A percentile compares a stretch with the other conserved stretches of the same genome.
These are phyloP conservation scores for Bos javanicus DNA, from an alignment of 2,113 vertebrate genomes.

Conservation along the genomic window DNA sequence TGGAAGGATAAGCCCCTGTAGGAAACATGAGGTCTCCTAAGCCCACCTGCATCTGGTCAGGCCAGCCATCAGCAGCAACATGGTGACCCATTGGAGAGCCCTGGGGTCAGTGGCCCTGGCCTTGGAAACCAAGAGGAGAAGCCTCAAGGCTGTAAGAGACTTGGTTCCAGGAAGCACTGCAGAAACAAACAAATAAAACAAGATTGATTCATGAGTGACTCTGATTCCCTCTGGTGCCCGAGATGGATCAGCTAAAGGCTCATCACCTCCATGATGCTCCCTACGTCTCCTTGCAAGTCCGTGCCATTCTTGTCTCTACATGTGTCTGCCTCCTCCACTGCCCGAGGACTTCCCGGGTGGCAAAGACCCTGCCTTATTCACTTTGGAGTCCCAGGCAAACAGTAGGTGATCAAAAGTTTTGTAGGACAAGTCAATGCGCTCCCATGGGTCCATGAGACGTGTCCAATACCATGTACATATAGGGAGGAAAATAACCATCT, in stretches of 20 bases:
- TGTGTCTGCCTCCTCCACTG: background rate
- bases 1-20: background rate
- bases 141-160: background rate
- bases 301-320: background rate
- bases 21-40: background rate
- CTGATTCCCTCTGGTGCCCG: background rate
- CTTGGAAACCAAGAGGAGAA: background rate
- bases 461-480: too few species aligned
- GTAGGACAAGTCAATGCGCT: background rate
- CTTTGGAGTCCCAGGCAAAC: background rate
- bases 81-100: fast-evolving
- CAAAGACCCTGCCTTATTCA: background rate
- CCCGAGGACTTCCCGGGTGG: fast-evolving
- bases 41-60: background rate
- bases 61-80: background rate
- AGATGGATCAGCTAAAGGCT: background rate
- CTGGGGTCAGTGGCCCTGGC: background rate
- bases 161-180: fast-evolving
- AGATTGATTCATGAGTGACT: background rate
- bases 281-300: background rate
- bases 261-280: background rate
- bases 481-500: background rate
- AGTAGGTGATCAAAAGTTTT: background rate
- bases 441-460: fast-evolving
- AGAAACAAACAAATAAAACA: background rate